These are phyloP conservation scores for Stenopsyche tienmushanensis DNA, from an alignment of 1,140 invertebrate species.

Conservation along the genomic window DNA sequence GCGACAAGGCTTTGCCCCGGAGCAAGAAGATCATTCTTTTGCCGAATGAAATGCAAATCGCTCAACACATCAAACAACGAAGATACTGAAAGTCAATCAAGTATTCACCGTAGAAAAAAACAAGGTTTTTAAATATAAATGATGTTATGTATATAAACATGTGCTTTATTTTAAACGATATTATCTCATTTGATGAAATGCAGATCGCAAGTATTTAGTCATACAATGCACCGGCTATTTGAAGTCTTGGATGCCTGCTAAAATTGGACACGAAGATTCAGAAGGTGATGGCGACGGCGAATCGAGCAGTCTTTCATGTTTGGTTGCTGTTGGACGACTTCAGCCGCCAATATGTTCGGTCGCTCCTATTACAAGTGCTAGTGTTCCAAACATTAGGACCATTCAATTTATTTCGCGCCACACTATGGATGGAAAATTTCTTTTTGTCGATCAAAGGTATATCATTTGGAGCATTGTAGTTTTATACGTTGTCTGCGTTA, in stretches of 20 bases:
- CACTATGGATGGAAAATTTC: conserved; percentile 91
- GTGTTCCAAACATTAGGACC: conserved; percentile 44
- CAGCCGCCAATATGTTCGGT: conserved; percentile 51
- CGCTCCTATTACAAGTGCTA: conserved; percentile 41
- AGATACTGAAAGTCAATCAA: conserved; percentile 60
- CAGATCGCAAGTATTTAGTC: conserved; percentile 51
- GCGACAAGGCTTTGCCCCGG: conserved; percentile 79
- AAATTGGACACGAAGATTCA: conserved; percentile 54
- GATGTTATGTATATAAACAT: too few relatives aligned
- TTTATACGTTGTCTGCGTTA: background rate
- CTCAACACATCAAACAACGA: conserved; percentile 49
- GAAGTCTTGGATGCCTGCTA: conserved; percentile 86
- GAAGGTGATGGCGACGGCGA: conserved; percentile 70
- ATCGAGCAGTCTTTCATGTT: conserved; percentile 77
- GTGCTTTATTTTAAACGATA: too few relatives aligned
- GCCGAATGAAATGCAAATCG: conserved; percentile 84
- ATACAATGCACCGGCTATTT: conserved; percentile 69
- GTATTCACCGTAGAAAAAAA: conserved; percentile 66
- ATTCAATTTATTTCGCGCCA: conserved; percentile 83
- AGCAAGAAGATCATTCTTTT: conserved; percentile 88
- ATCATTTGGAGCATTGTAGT: conserved; percentile 7
- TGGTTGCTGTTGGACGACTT: conserved; percentile 78
- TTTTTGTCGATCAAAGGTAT: conserved; percentile 90
- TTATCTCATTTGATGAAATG: too few relatives aligned
- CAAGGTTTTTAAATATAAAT: too few relatives aligned